phyloP scores from a whole-genome alignment of 2,888 invertebrate genomes.

The Gari tellinella region DNA sequence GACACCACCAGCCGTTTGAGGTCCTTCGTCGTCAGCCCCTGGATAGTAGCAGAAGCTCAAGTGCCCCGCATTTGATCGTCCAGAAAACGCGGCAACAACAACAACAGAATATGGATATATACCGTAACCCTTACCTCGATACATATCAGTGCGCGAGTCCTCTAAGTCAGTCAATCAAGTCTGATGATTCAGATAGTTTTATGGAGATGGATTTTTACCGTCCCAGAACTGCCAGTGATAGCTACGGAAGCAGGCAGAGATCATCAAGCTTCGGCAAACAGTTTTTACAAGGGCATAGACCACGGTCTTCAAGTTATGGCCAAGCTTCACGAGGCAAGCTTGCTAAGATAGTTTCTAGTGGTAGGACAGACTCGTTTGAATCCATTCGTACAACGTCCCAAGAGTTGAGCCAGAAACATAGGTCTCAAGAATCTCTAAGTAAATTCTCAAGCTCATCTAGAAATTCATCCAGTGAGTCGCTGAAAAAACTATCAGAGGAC shows the following conservation, averaged over 20 bases:
- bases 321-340: conserved; percentile 69
- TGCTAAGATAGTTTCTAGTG: conserved; percentile 53
- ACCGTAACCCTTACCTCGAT: conserved; percentile 41
- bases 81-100: conserved; percentile 51
- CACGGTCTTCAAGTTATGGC: conserved; percentile 80
- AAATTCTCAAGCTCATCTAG: conserved; percentile 72
- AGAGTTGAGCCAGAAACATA: conserved; percentile 62
- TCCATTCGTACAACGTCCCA: conserved; percentile 69
- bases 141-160: conserved; percentile 62
- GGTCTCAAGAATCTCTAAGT: conserved; percentile 72
- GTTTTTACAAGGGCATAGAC: conserved; percentile 71
- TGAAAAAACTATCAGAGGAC: conserved; percentile 67
- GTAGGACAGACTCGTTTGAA: conserved; percentile 67
- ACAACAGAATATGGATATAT: conserved; percentile 18
- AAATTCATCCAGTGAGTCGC: conserved; percentile 76
- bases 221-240: conserved; percentile 79
- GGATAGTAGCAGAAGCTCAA: conserved; percentile 87
- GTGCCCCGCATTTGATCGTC: conserved; percentile 88
- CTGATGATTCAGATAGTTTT: conserved; percentile 80
- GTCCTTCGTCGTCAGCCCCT: conserved; percentile 57
- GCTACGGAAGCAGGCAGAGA: conserved; percentile 76
- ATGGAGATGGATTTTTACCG: conserved; percentile 82
- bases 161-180: conserved; percentile 71
- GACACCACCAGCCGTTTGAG: conserved; percentile 66
- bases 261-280: conserved; percentile 78